phyloP scores from a whole-genome alignment of 2,113 vertebrate genomes.

The Apeltes quadracus region DNA sequence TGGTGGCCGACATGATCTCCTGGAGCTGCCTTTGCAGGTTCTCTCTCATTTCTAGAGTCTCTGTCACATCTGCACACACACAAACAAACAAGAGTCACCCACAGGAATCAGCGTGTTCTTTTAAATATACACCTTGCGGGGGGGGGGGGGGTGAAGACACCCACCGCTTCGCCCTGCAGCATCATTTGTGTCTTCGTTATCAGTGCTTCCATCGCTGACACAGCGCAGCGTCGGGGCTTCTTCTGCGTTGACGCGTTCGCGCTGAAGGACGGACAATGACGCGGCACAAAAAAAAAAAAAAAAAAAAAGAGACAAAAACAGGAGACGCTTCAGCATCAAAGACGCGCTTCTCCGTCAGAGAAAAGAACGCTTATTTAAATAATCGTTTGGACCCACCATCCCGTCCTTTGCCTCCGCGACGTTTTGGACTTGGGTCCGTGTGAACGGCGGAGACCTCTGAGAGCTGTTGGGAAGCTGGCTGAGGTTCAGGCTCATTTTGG shows the following conservation, averaged over 20 bases:
- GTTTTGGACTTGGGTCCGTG: conserved; percentile 50
- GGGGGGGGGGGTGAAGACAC: background rate
- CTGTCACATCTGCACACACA: conserved; percentile 75
- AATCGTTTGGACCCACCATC: conserved; percentile 31
- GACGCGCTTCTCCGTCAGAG: background rate
- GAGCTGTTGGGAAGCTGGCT: conserved; percentile 84
- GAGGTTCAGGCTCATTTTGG: conserved; percentile 96
- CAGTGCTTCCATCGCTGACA: conserved; percentile 46
- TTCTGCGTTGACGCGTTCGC: conserved; percentile 38
- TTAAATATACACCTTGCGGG: background rate
- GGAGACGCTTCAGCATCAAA: background rate
- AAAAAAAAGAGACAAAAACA: background rate
- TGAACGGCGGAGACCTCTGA: conserved; percentile 73
- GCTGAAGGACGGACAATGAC: conserved; percentile 26
- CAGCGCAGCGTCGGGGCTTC: conserved; percentile 43
- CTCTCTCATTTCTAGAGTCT: conserved; percentile 94
- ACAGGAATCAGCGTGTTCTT: background rate
- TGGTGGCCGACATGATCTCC: conserved; percentile 97
- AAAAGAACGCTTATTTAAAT: too few species aligned
- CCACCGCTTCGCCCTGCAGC: conserved; percentile 84
- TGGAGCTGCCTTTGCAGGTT: conserved; percentile 93
- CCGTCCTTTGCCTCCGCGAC: conserved; percentile 16
- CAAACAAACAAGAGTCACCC: background rate
- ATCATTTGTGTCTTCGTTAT: conserved; percentile 50
- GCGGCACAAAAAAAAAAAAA: background rate